phyloP scores from a whole-genome alignment of 2,113 vertebrate species.

The Calypte anna region DNA sequence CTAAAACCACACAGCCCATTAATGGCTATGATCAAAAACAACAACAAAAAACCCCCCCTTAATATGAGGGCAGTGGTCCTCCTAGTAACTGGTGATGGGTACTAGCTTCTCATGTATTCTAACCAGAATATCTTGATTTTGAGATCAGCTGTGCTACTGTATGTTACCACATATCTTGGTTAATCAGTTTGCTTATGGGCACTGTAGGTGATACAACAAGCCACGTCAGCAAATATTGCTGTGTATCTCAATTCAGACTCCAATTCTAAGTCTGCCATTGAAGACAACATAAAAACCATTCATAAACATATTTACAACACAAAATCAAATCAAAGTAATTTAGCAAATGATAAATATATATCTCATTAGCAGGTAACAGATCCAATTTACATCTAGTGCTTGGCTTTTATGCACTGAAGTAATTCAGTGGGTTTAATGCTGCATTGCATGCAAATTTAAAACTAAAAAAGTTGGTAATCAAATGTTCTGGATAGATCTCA shows the following conservation, averaged over 20 bases:
- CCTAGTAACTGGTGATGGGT: not conserved
- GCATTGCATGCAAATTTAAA: not conserved
- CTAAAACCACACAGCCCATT: constrained; percentile 22
- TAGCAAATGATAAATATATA: not conserved
- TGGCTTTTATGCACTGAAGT: constrained; percentile 19
- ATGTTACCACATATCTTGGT: constrained; percentile 23
- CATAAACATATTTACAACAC: not conserved
- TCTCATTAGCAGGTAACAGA: constrained; percentile 4
- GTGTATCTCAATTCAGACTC: not conserved
- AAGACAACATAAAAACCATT: constrained; percentile 1
- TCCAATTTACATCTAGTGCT: not conserved
- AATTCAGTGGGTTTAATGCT: not conserved
- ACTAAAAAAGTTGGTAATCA: not conserved
- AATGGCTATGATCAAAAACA: constrained; percentile 41
- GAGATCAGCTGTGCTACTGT: not conserved
- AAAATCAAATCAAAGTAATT: constrained; percentile 9
- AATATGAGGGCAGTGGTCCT: not conserved
- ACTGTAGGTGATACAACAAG: not conserved
- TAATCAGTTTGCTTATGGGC: constrained; percentile 32
- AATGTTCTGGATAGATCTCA: constrained; percentile 7
- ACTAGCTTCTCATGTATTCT: not conserved
- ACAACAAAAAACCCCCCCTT: not conserved
- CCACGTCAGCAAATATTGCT: not conserved
- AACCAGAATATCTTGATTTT: constrained; percentile 5
- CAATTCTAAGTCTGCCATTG: not conserved